Percentiles rank a stretch among this genome's conserved stretches.
These are phyloP conservation scores for Odontomyia ornata DNA, from an alignment of 2,888 invertebrate genomes.

Conservation along the genomic window DNA sequence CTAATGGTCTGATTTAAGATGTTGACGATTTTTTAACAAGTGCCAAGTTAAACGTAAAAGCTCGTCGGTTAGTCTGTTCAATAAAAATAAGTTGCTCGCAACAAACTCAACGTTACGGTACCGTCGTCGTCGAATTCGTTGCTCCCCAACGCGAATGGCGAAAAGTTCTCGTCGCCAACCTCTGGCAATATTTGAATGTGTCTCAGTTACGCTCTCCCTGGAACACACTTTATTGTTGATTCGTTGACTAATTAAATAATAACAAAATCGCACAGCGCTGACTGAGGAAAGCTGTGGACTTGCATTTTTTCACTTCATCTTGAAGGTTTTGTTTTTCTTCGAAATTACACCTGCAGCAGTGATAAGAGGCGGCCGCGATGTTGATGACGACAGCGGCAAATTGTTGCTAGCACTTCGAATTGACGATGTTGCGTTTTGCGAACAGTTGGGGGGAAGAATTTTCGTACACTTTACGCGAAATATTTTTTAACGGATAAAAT, in stretches of 20 bases:
- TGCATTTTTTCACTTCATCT: neutral
- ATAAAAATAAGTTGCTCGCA: neutral
- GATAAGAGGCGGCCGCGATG: neutral
- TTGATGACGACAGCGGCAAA: neutral
- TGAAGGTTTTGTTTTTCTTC: neutral
- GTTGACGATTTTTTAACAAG: slow-evolving; percentile 12
- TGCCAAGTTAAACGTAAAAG: neutral
- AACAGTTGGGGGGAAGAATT: neutral
- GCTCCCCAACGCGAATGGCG: neutral
- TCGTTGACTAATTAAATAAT: neutral
- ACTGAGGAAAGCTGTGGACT: slow-evolving; percentile 18
- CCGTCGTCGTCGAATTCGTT: too few species aligned
- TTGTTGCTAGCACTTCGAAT: neutral
- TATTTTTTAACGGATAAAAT: too few species aligned
- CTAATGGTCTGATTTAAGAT: neutral
- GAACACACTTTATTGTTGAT: neutral
- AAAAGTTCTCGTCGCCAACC: neutral
- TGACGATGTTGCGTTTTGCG: neutral
- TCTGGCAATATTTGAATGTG: neutral
- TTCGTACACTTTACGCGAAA: neutral
- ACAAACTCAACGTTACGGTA: neutral
- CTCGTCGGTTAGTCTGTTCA: neutral
- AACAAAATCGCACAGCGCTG: neutral
- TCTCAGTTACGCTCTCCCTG: neutral
- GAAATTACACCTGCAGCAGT: slow-evolving; percentile 25